Percentiles rank a stretch among this genome's conserved stretches.
Conservation (phyloP, 2,797 vertebrate species). For the Sebastes minor region DNA sequence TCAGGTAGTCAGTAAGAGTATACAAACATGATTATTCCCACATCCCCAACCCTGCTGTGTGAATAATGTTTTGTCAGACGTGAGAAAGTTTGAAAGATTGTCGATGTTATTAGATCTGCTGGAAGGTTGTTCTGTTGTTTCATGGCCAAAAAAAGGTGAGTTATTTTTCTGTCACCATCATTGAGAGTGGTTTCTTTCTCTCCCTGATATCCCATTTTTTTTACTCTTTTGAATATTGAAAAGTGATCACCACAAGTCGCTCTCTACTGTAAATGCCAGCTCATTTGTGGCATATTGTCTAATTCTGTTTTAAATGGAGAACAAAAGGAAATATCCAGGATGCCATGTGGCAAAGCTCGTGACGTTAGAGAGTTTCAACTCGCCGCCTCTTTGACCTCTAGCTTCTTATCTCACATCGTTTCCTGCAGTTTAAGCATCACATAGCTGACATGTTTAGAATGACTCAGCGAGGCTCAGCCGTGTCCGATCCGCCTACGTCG, state of each 20-base stretch:
- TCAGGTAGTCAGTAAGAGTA: neutral
- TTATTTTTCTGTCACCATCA: neutral
- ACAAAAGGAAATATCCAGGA: conserved; percentile 25
- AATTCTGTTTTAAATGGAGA: neutral
- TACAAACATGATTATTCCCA: neutral
- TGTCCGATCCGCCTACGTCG: conserved; percentile 21
- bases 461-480: neutral
- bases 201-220: neutral
- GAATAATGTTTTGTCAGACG: neutral
- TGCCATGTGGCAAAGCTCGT: neutral
- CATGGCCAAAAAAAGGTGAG: neutral
- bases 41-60: neutral
- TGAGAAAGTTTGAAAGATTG: neutral
- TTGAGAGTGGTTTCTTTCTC: neutral
- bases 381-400: conserved; percentile 35
- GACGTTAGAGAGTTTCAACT: neutral
- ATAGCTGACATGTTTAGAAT: conserved; percentile 60
- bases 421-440: conserved; percentile 56
- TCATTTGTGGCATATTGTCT: neutral
- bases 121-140: neutral
- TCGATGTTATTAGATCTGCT: neutral
- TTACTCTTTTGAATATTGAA: neutral
- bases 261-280: neutral
- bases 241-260: neutral
- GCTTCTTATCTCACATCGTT: conserved; percentile 58